Percentiles rank a stretch among this genome's conserved stretches.
These are phyloP conservation scores for Poeciliopsis prolifica DNA, from an alignment of 2,113 vertebrate species.

Conservation along the genomic window DNA sequence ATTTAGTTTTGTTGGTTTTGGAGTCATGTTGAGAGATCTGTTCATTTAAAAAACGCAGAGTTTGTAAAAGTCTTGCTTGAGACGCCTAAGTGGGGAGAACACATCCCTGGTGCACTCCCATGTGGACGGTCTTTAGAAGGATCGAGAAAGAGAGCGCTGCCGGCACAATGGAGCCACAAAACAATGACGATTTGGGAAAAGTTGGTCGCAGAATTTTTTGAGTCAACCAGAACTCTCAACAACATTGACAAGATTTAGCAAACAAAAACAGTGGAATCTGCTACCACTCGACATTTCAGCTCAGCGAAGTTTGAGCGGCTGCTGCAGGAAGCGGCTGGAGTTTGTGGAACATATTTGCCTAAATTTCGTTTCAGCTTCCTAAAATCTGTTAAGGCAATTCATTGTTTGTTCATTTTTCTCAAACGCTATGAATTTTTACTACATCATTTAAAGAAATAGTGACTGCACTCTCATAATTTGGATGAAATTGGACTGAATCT, in stretches of 20 bases:
- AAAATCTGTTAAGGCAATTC: not conserved
- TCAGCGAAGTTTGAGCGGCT: not conserved
- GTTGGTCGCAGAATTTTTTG: not conserved
- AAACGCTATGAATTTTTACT: not conserved
- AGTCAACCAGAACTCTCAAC: not conserved
- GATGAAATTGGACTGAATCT: not conserved
- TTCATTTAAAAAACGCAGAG: no score
- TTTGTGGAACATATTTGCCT: not conserved
- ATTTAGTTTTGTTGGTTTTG: no score
- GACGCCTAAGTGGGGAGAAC: not conserved
- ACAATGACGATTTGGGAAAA: not conserved
- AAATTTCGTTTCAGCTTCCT: no score
- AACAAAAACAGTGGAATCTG: not conserved
- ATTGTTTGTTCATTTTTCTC: not conserved
- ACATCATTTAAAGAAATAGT: not conserved
- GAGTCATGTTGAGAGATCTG: no score
- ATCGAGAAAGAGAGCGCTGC: not conserved
- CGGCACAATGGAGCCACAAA: not conserved
- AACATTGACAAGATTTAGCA: not conserved
- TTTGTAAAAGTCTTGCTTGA: no score
- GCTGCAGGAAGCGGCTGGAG: not conserved
- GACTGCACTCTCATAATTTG: not conserved
- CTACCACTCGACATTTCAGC: not conserved
- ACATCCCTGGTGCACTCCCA: not conserved
- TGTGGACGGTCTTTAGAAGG: not conserved